Base-by-base conservation (phyloP, 2,113 vertebrate species). In the Embiotoca jacksoni region DNA sequence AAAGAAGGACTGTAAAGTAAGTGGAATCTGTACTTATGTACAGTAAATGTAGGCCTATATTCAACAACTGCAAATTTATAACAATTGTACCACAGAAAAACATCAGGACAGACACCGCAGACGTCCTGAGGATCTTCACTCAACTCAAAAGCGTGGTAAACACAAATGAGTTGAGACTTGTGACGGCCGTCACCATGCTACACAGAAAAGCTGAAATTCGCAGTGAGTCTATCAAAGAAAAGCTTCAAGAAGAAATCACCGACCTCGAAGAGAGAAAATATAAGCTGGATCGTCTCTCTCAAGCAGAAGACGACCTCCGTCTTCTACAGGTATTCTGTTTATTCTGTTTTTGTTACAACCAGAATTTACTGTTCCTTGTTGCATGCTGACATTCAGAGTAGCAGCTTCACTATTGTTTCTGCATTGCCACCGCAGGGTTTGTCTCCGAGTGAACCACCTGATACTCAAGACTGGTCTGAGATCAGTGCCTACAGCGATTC, bases 381-480 rank as follows among this genome's bases (percentile, higher is more conserved):
- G 56, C 35, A n/a, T 37, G 6, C 6, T 16, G 15, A n/a, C 7
- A 37, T 59, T 7, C 35, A 37, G 7, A 10, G 41, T 10, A 44
- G 41, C 10, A 44, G 41, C 3, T 62, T 4, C 44, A 31, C 10
- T 30, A 7, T 62, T 46, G 6, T 5, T 31, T 10, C 39, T 44
- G n/a, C 9, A 62, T 44, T 62, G 2, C 14, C n/a, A 44, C 11
- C 15, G 9, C 69, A 72, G 69, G 61, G 47, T 23, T 32, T 47
- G 57, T 53, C 69, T 36, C 33, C 61, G 47, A 47, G 57, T 9
- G 33, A 35, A 0, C 3, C 47, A 15, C 69, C 69, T 1, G 14
- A 7, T 13, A 47, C 57, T 14, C 7, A 61, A 5, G 57, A 72
- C 69, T 72, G 69, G 69, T 60, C 69, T 15, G 44, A 61, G 46